Percentiles rank a stretch among this genome's conserved stretches.
Conservation (phyloP, 2,113 vertebrate genomes). For the Pomatostomus ruficeps region DNA sequence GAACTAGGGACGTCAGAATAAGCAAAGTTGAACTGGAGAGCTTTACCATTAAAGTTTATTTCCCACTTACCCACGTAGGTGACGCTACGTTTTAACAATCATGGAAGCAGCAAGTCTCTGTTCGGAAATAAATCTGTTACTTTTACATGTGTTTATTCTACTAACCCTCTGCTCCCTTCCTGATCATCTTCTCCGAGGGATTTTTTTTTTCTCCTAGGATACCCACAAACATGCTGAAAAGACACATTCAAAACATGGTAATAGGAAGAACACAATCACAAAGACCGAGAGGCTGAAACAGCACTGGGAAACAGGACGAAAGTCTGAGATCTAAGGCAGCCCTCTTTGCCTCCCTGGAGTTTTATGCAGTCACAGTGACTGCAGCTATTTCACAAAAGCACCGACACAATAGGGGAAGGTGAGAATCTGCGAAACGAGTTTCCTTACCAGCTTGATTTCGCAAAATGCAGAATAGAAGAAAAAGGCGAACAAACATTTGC, state of each 20-base stretch:
- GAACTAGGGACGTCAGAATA: not conserved
- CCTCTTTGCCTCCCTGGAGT: conserved; percentile 21
- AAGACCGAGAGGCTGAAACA: not conserved
- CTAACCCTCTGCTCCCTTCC: not conserved
- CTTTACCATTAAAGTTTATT: conserved; percentile 71
- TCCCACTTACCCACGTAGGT: conserved; percentile 64
- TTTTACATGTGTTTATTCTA: conserved; percentile 52
- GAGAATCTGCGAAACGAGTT: not conserved
- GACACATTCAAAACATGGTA: not conserved
- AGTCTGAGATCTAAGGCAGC: not conserved
- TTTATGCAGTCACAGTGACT: conserved; percentile 24
- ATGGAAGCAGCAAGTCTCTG: conserved; percentile 36
- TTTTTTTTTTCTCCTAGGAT: not conserved
- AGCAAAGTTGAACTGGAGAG: conserved; percentile 40
- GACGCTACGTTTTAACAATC: conserved; percentile 67
- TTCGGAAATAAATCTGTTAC: conserved; percentile 41
- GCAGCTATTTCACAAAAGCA: conserved; percentile 54
- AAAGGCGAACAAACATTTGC: not conserved
- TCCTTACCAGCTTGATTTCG: conserved; percentile 10
- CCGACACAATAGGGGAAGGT: not conserved
- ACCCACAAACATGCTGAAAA: conserved; percentile 10
- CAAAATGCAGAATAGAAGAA: not conserved
- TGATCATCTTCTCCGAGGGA: not conserved
- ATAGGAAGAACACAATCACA: not conserved
- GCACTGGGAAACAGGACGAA: not conserved